Evolutionary conservation across 1,140 invertebrate species (phyloP), one percentile per base, ranked within the genome.

Genomic region (Leptopilina clavipes): DNA sequence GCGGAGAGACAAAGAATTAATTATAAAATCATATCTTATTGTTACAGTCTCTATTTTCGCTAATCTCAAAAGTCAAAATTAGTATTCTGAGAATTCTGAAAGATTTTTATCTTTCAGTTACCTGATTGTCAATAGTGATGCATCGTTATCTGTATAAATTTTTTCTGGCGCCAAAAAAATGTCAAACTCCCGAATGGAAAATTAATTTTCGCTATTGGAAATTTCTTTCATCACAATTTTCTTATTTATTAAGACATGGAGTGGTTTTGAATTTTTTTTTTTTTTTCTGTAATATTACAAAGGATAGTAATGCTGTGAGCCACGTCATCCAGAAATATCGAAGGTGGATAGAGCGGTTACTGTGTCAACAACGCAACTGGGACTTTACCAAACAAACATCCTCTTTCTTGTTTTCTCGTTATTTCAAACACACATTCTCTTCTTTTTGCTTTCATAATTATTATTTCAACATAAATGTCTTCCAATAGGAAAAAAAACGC

Each of bases 351-450:
- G 72, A 65, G 77, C 81, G 79, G 81, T 76, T 85, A 74, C 84
- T 83, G 79, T 81, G 82, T 85, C 84, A 85, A 84, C 80, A 85
- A 86, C 83, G 85, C 84, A 82, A 78, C 72, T 72, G 43, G 75
- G 76, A 84, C 80, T 82, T 85, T 86, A 82, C 76, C 83, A 86
- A 84, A 86, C 85, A 86, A 86, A 86, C 83, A 85, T 86, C 84
- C 84, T 83, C 76, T 78, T 77, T 52, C 48, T 76, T 70, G 76
- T 70, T 83, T 75, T 84, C 78, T 82, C 82, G 79, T 83, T 80
- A 71, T 82, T 80, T 72, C 65, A 84, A 78, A 70, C 74, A 43
- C 74, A 43, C 59, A 65, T 65, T 65, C 59, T 65, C 22, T 31
- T 31, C 59, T 65, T 12, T n/a, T 65, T 65, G 59, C 59, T 65